Evolutionary conservation across 2,888 invertebrate species (phyloP), one percentile per base, ranked within the genome.

Genomic region (Tineola bisselliella): DNA sequence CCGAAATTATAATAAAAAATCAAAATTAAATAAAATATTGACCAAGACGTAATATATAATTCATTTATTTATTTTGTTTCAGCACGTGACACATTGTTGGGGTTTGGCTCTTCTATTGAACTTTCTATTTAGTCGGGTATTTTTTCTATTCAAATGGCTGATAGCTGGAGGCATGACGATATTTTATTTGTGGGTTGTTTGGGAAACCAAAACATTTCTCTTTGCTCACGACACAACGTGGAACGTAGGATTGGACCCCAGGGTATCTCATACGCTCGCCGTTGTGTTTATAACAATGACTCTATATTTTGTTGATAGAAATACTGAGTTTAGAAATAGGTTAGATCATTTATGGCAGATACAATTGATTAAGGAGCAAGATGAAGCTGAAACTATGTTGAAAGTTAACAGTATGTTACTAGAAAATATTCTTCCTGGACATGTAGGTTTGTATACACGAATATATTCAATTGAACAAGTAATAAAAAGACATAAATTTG

Each of bases 361-460:
- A 61, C 84, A 96, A 71, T 84, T 93, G 30, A 92, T 93, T 68
- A 90, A 91, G 66, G 97, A 97, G 72, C 94, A 96, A 76, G 90
- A 92, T 65, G 94, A 96, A 76, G 95, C 95, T 0, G 90, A 93
- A 67, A 91, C 92, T n/a, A 94, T 94, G 75, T 91, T 95, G 65
- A 92, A 92, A 67, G 93, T 97, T 0, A 98, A 97, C 77, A 94
- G 93, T 69, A 91, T 96, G 79, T 87, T 98, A 43, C 88, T 98
- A 44, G 92, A 95, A 70, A 98, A 98, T 75, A 98, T 98, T 70
- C 86, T 98, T 44, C 98, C 98, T 0, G 91, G 91, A 17, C 97
- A 97, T 78, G 98, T 98, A 65, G 97, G 94, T 94, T 1, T 12
- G 58, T 58, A 58, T 38, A 25, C 2, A 25, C 25, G 25, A 25